Base-by-base conservation (phyloP, 2,113 vertebrate genomes). In the Osmerus mordax region DNA sequence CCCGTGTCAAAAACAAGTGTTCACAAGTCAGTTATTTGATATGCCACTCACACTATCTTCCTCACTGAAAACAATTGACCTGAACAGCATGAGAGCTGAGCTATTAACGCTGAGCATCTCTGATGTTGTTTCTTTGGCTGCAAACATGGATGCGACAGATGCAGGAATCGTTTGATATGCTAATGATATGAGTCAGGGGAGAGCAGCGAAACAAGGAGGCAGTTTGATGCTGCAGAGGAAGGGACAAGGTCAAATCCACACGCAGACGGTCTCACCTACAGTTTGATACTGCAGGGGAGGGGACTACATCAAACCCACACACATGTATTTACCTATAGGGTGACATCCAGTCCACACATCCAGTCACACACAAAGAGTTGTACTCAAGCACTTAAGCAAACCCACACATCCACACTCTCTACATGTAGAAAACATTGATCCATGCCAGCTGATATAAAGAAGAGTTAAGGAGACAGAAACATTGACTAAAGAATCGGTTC, bases 31-130 rank as follows among this genome's bases (percentile, higher is more conserved):
- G 71, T 58, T 77, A 68, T 80, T 85, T 74, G 80, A 82, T 78
- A 83, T 83, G 81, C 78, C 15, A 79, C 70, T 76, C 74, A 79
- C 77, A 78, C 72, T 73, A 72, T 72, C 72, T 60, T 79, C 70
- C 75, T 67, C 74, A 80, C 80, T 80, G 75, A 87, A 75, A 84
- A 84, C 74, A 83, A 79, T 79, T 84, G 81, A 80, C 84, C 75
- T 73, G 76, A 85, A 83, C 59, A 68, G 66, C 79, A 65, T 52
- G 66, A 80, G 56, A 78, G 83, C 52, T 28, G 15, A 28, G 16
- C 41, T 56, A 53, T 78, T 78, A 67, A 18, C 64, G 60, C 47
- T 62, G 59, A 75, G 68, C 60, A 80, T 78, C 74, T 80, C 70
- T 84, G 79, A 84, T 83, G 76, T 79, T 78, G 61, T 82, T 82